Base-by-base conservation (phyloP, 2,888 invertebrate genomes). In the Drosophila atripex region DNA sequence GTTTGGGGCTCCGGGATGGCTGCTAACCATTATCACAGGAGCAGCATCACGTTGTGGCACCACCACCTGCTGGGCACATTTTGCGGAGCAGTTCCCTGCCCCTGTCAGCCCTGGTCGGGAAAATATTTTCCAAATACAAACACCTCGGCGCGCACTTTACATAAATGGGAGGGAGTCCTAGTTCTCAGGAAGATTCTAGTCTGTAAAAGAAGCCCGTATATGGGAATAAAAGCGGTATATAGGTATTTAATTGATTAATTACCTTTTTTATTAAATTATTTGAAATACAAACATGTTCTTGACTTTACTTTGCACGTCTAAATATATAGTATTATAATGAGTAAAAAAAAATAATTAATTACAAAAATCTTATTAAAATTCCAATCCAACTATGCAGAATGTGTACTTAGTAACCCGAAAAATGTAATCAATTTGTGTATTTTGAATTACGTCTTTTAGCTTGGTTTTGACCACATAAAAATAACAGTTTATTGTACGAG, bases 11-110 rank as follows among this genome's bases (percentile, higher is more conserved):
- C 41, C n/a, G 12, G 68, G 23, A 28, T 32, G 47, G 77, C 71
- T 41, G 75, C 60, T 74, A 75, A 66, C 83, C 88, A 88, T 87
- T 88, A 86, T 86, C 88, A 77, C 83, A 75, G 80, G 74, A 86
- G 77, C 76, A 83, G 75, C 80, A 88, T 88, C 88, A 82, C 80
- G 86, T 76, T 71, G 58, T 49, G 52, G 73, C 71, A 71, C 56
- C 79, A 75, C 87, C 84, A 85, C 84, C 84, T 85, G 84, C 86
- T 88, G 84, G 53, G 84, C 70, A 59, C 58, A 70, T 71, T 84
- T 80, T 54, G 55, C 65, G 53, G 58, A 68, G 55, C 57, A 78
- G 63, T 73, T 63, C 76, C 49, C 51, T 58, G 39, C 50, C 46
- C 46, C 52, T 52, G 28, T 43, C 43, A 12, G 45, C 28, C 41